Evolutionary conservation across 2,113 vertebrate genomes (phyloP).

Genomic region (Alosa alosa): DNA sequence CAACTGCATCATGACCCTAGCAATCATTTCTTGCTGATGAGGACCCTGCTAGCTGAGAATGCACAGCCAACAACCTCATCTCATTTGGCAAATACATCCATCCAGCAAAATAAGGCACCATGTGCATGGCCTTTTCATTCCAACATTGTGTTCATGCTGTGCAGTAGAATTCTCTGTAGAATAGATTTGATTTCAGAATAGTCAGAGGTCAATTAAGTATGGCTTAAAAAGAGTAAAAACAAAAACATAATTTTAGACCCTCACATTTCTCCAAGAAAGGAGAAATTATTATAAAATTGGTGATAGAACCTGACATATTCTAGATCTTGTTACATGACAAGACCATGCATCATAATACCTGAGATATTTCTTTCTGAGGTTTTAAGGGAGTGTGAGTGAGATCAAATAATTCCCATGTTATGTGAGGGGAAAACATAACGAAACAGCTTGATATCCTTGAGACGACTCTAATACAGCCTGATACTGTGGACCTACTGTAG

Average conservation of each 20-base stretch:
- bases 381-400: background rate
- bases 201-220: background rate
- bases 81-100: conserved; percentile 14
- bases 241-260: background rate
- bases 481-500: background rate
- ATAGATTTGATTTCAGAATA: background rate
- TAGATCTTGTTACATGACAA: background rate
- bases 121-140: conserved; percentile 5
- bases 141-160: background rate
- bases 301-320: background rate
- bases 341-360: background rate
- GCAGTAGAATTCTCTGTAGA: background rate
- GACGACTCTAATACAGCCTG: background rate
- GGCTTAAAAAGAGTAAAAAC: background rate
- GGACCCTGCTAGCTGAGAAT: background rate
- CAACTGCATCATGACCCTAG: background rate
- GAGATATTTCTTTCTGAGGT: conserved; percentile 4
- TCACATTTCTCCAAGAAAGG: background rate
- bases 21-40: background rate
- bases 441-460: background rate
- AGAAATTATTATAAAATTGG: background rate
- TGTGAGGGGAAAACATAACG: background rate
- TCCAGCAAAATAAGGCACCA: background rate
- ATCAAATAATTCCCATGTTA: background rate
- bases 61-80: background rate